A percentile compares a stretch with the other conserved stretches of the same genome.
These are phyloP conservation scores for Salmo trutta DNA, from an alignment of 2,797 vertebrate species.

Conservation along the genomic window DNA sequence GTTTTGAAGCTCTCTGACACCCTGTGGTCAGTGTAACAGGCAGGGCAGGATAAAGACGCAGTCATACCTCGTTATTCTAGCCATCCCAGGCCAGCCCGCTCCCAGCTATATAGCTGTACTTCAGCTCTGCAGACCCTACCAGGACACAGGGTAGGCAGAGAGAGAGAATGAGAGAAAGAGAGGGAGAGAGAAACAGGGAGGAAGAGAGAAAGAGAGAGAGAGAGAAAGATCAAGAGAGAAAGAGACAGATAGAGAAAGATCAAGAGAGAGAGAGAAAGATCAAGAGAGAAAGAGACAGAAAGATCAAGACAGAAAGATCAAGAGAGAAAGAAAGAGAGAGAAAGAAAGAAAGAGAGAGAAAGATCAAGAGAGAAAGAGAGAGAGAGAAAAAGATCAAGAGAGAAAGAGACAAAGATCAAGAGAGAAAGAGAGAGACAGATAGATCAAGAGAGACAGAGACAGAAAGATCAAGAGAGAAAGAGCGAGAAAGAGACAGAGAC, in stretches of 20 bases:
- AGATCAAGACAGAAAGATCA: background rate
- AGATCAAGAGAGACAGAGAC: background rate
- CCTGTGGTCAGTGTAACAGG: constrained; percentile 4
- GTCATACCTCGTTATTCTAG: constrained; percentile 5
- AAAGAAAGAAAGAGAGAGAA: constrained; percentile 11
- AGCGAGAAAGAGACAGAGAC: constrained; percentile 12
- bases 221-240: too few species aligned
- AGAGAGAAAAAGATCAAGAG: background rate
- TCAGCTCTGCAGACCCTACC: constrained; percentile 33
- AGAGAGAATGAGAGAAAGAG: constrained; percentile 12
- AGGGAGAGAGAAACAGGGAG: constrained; percentile 12
- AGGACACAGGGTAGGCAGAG: constrained; percentile 18
- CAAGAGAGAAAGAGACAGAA: constrained; percentile 10
- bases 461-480: background rate
- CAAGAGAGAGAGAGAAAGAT: constrained; percentile 13
- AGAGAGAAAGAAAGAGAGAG: background rate
- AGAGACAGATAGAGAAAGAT: constrained; percentile 17
- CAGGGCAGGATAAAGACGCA: constrained; percentile 9
- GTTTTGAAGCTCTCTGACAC: background rate
- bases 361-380: background rate
- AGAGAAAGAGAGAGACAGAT: constrained; percentile 20
- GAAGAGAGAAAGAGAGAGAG: constrained; percentile 19
- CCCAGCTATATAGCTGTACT: constrained; percentile 23
- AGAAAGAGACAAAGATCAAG: background rate
- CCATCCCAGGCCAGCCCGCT: constrained; percentile 3